Percentiles rank a stretch among this genome's conserved stretches.
Evolutionary conservation across 1,140 invertebrate genomes (phyloP).

Genomic region (Zaprionus gabonicus): DNA sequence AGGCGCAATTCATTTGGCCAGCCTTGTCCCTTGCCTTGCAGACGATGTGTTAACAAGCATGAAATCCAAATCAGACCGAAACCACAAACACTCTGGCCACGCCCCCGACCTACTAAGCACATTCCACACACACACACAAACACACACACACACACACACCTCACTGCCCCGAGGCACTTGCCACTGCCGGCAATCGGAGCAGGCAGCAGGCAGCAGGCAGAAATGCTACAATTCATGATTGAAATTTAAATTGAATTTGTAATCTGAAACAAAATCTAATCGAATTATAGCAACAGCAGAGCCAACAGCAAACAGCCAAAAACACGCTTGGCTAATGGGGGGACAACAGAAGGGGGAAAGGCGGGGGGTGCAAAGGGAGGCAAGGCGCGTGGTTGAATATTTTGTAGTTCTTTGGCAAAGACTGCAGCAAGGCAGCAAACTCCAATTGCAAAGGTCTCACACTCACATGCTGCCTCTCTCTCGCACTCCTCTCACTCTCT

Average conservation of each 20-base stretch:
- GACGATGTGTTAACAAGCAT: conserved; percentile 5
- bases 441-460: background rate
- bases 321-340: background rate
- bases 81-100: conserved; percentile 1
- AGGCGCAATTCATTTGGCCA: conserved; percentile 3
- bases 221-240: conserved; percentile 3
- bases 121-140: too few relatives aligned
- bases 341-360: background rate
- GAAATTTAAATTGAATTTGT: conserved; percentile 8
- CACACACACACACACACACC: too few relatives aligned
- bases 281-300: conserved; percentile 5
- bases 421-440: background rate
- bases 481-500: background rate
- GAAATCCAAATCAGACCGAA: background rate
- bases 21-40: background rate
- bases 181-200: too few relatives aligned
- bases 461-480: background rate
- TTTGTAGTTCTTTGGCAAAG: background rate
- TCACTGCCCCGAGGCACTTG: too few relatives aligned
- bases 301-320: conserved; percentile 1
- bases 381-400: background rate
- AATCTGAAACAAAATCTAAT: conserved; percentile 8
- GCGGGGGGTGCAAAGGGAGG: background rate
- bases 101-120: background rate
- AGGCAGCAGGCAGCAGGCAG: background rate